Evolutionary conservation across 2,888 invertebrate genomes (phyloP), one percentile per base, ranked within the genome.

Genomic region (Brachyopa scutellaris): DNA sequence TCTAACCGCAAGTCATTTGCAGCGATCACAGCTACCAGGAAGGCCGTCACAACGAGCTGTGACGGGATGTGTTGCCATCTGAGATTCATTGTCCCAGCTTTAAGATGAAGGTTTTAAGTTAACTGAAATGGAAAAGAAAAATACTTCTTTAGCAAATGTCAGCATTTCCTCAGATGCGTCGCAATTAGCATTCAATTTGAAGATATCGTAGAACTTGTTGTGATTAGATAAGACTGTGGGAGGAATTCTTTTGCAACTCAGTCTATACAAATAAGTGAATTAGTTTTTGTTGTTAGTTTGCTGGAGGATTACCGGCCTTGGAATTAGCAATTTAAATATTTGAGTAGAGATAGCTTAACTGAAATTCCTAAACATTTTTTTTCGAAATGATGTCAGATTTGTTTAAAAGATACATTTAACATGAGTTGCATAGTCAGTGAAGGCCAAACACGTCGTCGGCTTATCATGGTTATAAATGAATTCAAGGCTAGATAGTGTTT

Each of bases 1-100:
- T 85, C 86, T 5, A 88, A 53, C 67, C 88, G 88, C 85, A 88
- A 85, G 84, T 89, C 90, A 21, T 84, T 88, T 74, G 86, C 86
- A 21, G 79, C 53, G 17, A 82, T 84, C 77, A 85, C 72, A 67
- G 84, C 84, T 26, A 87, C 49, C 21, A 86, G 31, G 26, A 76
- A 40, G 21, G 73, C 66, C 55, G 77, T 53, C 66, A 72, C 77
- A 66, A 82, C 13, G 0, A 82, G 23, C 8, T 82, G 82, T 49
- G 77, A 66, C 47, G 53, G 26, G 11, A 82, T 49, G 26, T 61
- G 64, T 51, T 72, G 77, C 47, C 67, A 29, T 49, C 38, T 77
- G 59, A 77, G 82, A 77, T 82, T 82, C 82, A 82, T 82, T 38
- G 64, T 82, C 23, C n/a, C n/a, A n/a, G n/a, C n/a, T n/a, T n/a